Percentiles rank a stretch among this genome's conserved stretches.
phyloP scores from a whole-genome alignment of 2,113 vertebrate genomes.

The Xenus cinereus region DNA sequence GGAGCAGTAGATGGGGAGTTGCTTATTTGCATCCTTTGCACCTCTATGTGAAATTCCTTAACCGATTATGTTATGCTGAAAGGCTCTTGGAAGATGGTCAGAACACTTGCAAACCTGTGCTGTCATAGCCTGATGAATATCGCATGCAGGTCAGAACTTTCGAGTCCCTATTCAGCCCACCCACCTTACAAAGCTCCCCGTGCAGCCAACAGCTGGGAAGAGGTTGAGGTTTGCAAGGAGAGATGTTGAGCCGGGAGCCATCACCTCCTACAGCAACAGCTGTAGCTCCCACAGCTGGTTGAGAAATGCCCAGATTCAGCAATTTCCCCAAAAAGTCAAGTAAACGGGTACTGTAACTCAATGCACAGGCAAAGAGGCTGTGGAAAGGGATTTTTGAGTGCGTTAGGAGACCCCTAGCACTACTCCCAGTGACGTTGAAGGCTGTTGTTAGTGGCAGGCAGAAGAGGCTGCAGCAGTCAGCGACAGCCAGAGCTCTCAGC shows the following conservation, averaged over 20 bases:
- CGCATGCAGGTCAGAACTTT: neutral
- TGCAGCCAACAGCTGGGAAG: neutral
- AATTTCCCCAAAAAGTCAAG: neutral
- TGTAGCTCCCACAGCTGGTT: neutral
- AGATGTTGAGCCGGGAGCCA: accelerated
- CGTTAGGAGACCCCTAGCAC: neutral
- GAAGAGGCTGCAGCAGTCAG: neutral
- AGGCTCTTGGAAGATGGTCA: conserved; percentile 39
- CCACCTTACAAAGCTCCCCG: neutral
- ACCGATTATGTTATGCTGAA: neutral
- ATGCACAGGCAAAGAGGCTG: neutral
- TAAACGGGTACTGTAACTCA: neutral
- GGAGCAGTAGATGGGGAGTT: neutral
- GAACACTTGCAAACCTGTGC: conserved; percentile 1
- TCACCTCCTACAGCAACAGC: neutral
- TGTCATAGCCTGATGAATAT: neutral
- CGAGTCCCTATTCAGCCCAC: neutral
- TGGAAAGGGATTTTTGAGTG: neutral
- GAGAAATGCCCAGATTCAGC: neutral
- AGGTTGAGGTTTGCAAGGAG: neutral
- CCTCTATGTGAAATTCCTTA: conserved; percentile 64
- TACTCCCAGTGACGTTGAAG: neutral
- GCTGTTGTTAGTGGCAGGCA: neutral
- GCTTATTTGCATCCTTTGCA: conserved; percentile 55
- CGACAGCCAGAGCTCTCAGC: neutral